These are phyloP conservation scores for Pseudachorutes palmiensis DNA, from an alignment of 1,140 invertebrate genomes.

Conservation along the genomic window DNA sequence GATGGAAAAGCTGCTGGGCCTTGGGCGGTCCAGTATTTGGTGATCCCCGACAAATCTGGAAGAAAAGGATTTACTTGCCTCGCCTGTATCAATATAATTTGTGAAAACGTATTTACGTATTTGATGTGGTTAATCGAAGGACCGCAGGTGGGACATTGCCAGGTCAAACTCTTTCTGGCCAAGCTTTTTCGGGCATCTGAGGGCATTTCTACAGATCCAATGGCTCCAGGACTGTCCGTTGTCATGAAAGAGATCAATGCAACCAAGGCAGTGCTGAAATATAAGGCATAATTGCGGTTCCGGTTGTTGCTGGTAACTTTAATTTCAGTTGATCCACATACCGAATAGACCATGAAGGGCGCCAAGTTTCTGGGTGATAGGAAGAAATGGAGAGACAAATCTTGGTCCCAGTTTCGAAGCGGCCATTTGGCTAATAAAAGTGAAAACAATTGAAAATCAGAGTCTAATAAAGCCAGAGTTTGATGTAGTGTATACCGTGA, in stretches of 20 bases:
- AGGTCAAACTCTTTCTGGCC: conserved; percentile 55
- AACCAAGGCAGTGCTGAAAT: conserved; percentile 63
- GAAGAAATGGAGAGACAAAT: conserved; percentile 94
- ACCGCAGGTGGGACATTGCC: conserved; percentile 55
- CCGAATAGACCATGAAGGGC: conserved; percentile 91
- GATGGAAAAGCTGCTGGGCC: neutral
- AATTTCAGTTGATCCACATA: neutral
- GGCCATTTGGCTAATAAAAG: conserved; percentile 74
- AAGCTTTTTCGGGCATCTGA: conserved; percentile 58
- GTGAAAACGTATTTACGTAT: conserved; percentile 14
- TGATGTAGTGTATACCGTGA: conserved; percentile 60
- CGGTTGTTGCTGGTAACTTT: neutral
- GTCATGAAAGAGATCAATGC: conserved; percentile 94
- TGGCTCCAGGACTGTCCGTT: conserved; percentile 48
- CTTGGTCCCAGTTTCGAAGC: conserved; percentile 90
- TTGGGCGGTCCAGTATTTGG: neutral
- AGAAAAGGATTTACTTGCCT: neutral
- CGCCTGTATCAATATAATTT: neutral
- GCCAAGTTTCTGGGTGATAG: conserved; percentile 96
- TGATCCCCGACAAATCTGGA: neutral
- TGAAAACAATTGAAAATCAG: conserved; percentile 13
- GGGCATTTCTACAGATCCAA: conserved; percentile 46
- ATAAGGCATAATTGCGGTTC: neutral
- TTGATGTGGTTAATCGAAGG: conserved; percentile 18
- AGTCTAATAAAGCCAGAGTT: neutral